These are phyloP conservation scores for Tor tambroides DNA, from an alignment of 2,113 vertebrate genomes.

Conservation along the genomic window DNA sequence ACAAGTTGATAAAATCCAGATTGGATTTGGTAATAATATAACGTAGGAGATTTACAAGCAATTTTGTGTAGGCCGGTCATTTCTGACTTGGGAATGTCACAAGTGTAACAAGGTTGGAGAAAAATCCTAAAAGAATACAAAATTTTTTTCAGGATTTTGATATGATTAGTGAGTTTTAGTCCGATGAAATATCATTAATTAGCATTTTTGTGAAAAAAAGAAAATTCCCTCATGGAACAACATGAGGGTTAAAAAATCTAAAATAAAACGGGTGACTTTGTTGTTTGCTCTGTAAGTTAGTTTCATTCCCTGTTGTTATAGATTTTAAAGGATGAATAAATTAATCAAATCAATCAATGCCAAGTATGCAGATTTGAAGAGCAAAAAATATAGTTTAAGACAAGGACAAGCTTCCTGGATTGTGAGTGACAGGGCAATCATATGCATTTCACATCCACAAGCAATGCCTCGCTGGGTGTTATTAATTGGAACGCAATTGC, in stretches of 20 bases:
- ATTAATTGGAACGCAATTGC: slow-evolving; percentile 79
- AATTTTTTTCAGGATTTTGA: too few relatives aligned
- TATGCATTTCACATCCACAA: slow-evolving; percentile 69
- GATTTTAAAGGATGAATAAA: slow-evolving; percentile 36
- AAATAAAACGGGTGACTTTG: not conserved
- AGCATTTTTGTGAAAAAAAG: too few relatives aligned
- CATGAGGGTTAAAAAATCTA: not conserved
- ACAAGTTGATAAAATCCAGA: too few relatives aligned
- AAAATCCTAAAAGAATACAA: too few relatives aligned
- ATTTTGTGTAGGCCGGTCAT: too few relatives aligned
- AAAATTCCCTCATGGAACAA: too few relatives aligned
- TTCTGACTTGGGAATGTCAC: too few relatives aligned
- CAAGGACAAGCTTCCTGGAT: slow-evolving; percentile 56
- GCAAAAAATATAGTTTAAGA: slow-evolving; percentile 41
- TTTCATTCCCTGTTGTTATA: not conserved
- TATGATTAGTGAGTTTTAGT: too few relatives aligned
- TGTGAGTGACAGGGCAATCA: slow-evolving; percentile 78
- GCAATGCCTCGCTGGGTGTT: slow-evolving; percentile 73
- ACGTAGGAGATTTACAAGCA: too few relatives aligned
- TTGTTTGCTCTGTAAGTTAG: not conserved
- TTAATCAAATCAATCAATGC: slow-evolving; percentile 67
- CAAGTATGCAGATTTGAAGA: slow-evolving; percentile 55
- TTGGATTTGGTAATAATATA: too few relatives aligned
- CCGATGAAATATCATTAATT: too few relatives aligned
- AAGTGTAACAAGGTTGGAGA: too few relatives aligned